These are phyloP conservation scores for Sitobion miscanthi DNA, from an alignment of 1,140 invertebrate species.

Conservation along the genomic window DNA sequence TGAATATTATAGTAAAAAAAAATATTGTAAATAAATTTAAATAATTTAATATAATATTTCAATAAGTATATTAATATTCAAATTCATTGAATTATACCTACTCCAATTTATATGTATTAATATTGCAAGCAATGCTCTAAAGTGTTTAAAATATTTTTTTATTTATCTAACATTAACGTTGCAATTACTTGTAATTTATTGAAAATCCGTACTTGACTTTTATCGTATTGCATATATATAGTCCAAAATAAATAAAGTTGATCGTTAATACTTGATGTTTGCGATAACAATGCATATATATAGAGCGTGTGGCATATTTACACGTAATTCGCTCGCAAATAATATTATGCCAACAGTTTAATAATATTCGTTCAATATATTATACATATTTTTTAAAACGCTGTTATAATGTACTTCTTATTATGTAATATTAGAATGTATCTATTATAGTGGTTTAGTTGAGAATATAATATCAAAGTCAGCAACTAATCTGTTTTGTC, in stretches of 20 bases:
- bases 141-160: neutral
- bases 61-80: too few species aligned
- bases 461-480: neutral
- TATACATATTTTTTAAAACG: neutral
- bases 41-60: neutral
- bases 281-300: neutral
- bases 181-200: neutral
- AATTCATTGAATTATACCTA: neutral
- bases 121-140: neutral
- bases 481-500: neutral
- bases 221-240: neutral
- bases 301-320: neutral
- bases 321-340: too few species aligned
- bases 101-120: neutral
- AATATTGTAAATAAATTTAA: neutral
- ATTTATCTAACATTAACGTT: neutral
- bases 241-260: neutral
- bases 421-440: neutral
- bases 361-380: neutral
- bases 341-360: neutral
- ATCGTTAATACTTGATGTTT: neutral
- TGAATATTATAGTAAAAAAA: neutral
- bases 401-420: too few species aligned
- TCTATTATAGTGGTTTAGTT: neutral
- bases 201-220: neutral